Percentiles rank a stretch among this genome's conserved stretches.
Evolutionary conservation across 2,888 invertebrate species (phyloP).

Genomic region (Agriopis marginaria): DNA sequence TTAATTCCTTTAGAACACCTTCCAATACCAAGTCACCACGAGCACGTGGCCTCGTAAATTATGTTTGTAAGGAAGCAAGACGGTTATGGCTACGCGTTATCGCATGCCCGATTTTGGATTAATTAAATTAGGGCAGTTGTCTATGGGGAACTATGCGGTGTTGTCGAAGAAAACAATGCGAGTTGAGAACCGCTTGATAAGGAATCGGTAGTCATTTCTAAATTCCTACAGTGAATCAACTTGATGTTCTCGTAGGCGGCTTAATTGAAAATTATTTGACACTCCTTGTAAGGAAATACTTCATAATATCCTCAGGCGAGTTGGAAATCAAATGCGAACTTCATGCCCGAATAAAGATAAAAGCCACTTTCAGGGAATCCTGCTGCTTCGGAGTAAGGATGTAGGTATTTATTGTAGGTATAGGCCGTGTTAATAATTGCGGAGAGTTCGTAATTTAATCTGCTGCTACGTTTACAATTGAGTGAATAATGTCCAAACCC

Average conservation of each 20-base stretch:
- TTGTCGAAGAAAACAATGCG: constrained; percentile 9
- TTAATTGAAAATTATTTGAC: not conserved
- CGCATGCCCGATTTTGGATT: constrained; percentile 45
- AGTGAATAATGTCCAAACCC: too few relatives aligned
- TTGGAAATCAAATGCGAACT: too few relatives aligned
- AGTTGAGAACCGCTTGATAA: constrained; percentile 19
- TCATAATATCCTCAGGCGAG: too few relatives aligned
- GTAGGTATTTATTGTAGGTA: too few relatives aligned
- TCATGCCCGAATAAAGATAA: too few relatives aligned
- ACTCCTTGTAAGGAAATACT: not conserved
- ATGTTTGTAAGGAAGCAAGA: constrained; percentile 44
- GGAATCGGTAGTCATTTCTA: constrained; percentile 15
- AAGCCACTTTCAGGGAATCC: too few relatives aligned
- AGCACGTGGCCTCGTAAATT: constrained; percentile 41
- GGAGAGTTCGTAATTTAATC: too few relatives aligned
- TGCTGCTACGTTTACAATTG: too few relatives aligned
- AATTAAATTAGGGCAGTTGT: constrained; percentile 44
- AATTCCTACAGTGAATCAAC: not conserved
- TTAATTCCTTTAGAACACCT: not conserved
- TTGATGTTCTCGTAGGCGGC: not conserved
- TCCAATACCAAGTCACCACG: not conserved
- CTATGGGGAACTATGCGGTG: constrained; percentile 31
- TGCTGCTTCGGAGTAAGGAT: too few relatives aligned
- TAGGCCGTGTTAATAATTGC: too few relatives aligned
- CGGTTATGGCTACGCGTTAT: constrained; percentile 44